phyloP scores from a whole-genome alignment of 2,797 vertebrate genomes.

The Kryptopterus vitreolus region DNA sequence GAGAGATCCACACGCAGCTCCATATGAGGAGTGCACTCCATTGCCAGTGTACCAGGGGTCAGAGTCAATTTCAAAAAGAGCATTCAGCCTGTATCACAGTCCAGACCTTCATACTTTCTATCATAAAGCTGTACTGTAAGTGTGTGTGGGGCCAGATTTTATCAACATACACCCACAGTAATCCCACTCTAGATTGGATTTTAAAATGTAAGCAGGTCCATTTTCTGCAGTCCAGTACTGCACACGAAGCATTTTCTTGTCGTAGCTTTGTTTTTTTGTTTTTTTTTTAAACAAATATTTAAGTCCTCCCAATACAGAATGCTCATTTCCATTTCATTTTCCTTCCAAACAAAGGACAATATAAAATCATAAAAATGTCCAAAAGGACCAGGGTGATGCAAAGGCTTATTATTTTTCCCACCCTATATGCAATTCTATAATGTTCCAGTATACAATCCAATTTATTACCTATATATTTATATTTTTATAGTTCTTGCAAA shows the following conservation, averaged over 20 bases:
- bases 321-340: too few relatives aligned
- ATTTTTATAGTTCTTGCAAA: too few relatives aligned
- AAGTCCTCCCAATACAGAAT: neutral
- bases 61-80: constrained; percentile 79
- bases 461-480: too few relatives aligned
- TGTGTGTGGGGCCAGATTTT: constrained; percentile 70
- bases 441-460: too few relatives aligned
- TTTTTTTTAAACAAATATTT: neutral
- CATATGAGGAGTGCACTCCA: constrained; percentile 73
- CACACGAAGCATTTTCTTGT: constrained; percentile 35
- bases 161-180: constrained; percentile 73
- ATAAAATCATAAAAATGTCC: too few relatives aligned
- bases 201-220: constrained; percentile 39
- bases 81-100: constrained; percentile 76
- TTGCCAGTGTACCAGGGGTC: constrained; percentile 76
- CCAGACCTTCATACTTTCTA: constrained; percentile 73
- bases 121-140: constrained; percentile 64
- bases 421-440: too few relatives aligned
- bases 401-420: too few relatives aligned
- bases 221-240: constrained; percentile 10
- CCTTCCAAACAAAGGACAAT: too few relatives aligned
- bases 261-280: neutral
- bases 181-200: constrained; percentile 62
- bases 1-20: constrained; percentile 66
- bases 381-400: too few relatives aligned